These are phyloP conservation scores for Syrmaticus mikado DNA, from an alignment of 2,113 vertebrate species.

Conservation along the genomic window DNA sequence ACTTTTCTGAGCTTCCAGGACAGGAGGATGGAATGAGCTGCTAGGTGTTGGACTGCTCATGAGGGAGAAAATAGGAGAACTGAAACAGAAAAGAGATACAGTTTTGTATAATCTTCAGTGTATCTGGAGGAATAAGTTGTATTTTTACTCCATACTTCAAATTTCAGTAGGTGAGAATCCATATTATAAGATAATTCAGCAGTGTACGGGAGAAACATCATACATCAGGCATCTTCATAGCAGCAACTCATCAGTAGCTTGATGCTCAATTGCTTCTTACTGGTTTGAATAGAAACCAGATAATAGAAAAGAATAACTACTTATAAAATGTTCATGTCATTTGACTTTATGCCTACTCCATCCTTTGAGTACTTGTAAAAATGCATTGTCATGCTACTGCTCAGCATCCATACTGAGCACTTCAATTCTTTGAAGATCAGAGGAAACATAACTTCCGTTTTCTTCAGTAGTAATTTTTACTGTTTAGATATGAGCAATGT, in stretches of 20 bases:
- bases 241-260: not conserved
- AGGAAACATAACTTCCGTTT: not conserved
- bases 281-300: no score
- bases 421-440: not conserved
- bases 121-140: not conserved
- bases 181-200: not conserved
- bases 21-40: not conserved
- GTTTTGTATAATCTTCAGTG: not conserved
- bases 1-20: not conserved
- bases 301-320: fast-evolving
- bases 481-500: not conserved
- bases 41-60: not conserved
- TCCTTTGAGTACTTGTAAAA: not conserved
- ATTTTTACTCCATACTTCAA: not conserved
- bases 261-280: not conserved
- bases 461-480: not conserved
- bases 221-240: not conserved
- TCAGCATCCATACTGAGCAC: not conserved
- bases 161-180: not conserved
- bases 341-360: not conserved
- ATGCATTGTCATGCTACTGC: not conserved
- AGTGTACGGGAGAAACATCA: not conserved
- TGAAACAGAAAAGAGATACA: not conserved
- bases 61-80: not conserved
- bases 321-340: not conserved